Conservation (phyloP, 2,113 vertebrate species). For the Coptodon rendalli region DNA sequence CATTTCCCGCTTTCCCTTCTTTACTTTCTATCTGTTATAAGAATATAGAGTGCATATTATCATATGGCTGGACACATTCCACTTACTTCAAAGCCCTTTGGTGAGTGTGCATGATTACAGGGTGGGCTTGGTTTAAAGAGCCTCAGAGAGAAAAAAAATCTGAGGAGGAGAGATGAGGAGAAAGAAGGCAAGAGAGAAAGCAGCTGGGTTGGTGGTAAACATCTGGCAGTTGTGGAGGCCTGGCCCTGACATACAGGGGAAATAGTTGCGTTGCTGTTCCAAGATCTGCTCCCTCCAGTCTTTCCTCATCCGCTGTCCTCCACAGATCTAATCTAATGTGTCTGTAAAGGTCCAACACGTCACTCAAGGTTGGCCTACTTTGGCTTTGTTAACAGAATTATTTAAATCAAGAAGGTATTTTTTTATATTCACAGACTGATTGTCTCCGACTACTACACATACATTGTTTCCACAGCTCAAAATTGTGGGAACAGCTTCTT, state of each 20-base stretch:
- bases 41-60: slow-evolving; percentile 23
- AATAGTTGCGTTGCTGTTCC: slow-evolving; percentile 8
- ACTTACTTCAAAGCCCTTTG: slow-evolving; percentile 54
- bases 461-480: neutral
- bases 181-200: slow-evolving; percentile 25
- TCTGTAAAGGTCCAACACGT: neutral
- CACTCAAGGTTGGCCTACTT: neutral
- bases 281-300: slow-evolving; percentile 29
- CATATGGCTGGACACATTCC: slow-evolving; percentile 46
- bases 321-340: slow-evolving; percentile 5
- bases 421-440: neutral
- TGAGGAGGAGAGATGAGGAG: slow-evolving; percentile 7
- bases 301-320: neutral
- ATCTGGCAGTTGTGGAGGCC: slow-evolving; percentile 51
- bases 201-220: slow-evolving; percentile 64
- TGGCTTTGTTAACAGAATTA: neutral
- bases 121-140: slow-evolving; percentile 50
- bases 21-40: slow-evolving; percentile 15
- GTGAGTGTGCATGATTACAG: slow-evolving; percentile 60
- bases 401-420: neutral
- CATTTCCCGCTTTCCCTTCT: slow-evolving; percentile 21
- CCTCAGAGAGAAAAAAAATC: neutral
- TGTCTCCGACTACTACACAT: neutral
- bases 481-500: neutral
- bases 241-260: slow-evolving; percentile 35